phyloP scores from a whole-genome alignment of 1,140 invertebrate species.

The Sinonovacula constricta region DNA sequence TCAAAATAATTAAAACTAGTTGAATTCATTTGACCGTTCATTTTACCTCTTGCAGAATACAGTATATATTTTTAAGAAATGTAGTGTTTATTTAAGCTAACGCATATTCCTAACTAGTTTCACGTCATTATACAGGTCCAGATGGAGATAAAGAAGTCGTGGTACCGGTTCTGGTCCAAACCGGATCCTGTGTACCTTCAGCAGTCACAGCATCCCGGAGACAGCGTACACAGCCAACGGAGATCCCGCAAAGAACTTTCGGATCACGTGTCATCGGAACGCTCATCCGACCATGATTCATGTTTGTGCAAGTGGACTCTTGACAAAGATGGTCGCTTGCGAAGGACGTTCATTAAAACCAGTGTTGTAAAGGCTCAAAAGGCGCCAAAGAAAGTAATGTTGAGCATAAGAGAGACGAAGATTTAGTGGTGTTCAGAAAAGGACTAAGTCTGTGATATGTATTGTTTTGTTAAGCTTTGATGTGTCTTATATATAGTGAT shows the following conservation, averaged over 20 bases:
- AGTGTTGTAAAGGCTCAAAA: not conserved
- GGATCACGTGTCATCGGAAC: slow-evolving; percentile 13
- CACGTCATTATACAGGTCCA: slow-evolving; percentile 12
- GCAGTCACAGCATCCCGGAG: slow-evolving; percentile 4
- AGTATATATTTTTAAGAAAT: not conserved
- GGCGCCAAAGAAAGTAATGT: not conserved
- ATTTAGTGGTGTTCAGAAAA: no score
- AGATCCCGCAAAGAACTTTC: not conserved
- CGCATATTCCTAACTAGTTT: not conserved
- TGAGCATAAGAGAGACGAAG: slow-evolving; percentile 9
- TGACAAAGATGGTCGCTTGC: slow-evolving; percentile 34
- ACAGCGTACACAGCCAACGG: slow-evolving; percentile 5
- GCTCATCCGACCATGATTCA: slow-evolving; percentile 12
- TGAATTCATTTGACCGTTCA: no score
- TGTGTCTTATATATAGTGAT: no score
- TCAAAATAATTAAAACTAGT: no score
- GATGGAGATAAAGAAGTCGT: slow-evolving; percentile 28
- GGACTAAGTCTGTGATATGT: no score
- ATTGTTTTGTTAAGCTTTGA: no score
- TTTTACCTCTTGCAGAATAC: no score
- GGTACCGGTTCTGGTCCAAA: slow-evolving; percentile 21
- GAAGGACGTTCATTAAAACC: slow-evolving; percentile 22
- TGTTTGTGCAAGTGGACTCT: slow-evolving; percentile 50
- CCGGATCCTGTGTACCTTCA: slow-evolving; percentile 19
- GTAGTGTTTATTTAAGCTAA: not conserved